Base-by-base conservation (phyloP, 2,888 invertebrate species). In the Acanthacorydalis orientalis region DNA sequence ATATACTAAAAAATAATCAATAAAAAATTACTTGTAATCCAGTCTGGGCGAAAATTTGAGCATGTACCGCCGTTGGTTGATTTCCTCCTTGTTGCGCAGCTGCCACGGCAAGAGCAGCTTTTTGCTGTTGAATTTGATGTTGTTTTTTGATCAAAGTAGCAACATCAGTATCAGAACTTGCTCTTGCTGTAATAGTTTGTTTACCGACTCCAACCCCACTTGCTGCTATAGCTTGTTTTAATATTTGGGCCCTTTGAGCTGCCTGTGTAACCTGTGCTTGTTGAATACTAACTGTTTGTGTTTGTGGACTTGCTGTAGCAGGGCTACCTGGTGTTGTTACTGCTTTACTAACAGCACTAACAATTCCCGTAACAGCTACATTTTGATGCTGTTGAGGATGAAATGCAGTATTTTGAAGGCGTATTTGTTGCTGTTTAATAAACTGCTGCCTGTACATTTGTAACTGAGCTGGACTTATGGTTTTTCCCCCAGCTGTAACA, bases 391-490 rank as follows among this genome's bases (percentile, higher is more conserved):
- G 54, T 47, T 61, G 59, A 10, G 12, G 31, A 11, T 31, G 62
- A 57, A 8, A 57, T 54, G 51, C 50, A 56, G 48, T 39, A 4
- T 47, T 48, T 4, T 60, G 52, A 51, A 64, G 64, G 43, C 65
- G 52, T 45, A 65, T 54, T 48, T 64, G 64, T 45, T 60, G 59
- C 49, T 63, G 62, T 48, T 63, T 60, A 9, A 62, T 48, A 16
- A 50, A 59, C 56, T 76, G 77, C 57, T 80, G 80, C n/a, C 78
- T 70, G 54, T 78, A 76, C 56, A 78, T 69, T 56, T 80, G 75
- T 47, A 77, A 55, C 53, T 76, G 77, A 0, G 72, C 70, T 3
- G 68, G 68, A 16, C 70, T 72, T 16, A 75, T 59, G 6, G 70
- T 65, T 57, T 74, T 74, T 39, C 65, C 68, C 48, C 73, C 68